Evolutionary conservation across 2,797 vertebrate species (phyloP).

Genomic region (Masticophis lateralis): DNA sequence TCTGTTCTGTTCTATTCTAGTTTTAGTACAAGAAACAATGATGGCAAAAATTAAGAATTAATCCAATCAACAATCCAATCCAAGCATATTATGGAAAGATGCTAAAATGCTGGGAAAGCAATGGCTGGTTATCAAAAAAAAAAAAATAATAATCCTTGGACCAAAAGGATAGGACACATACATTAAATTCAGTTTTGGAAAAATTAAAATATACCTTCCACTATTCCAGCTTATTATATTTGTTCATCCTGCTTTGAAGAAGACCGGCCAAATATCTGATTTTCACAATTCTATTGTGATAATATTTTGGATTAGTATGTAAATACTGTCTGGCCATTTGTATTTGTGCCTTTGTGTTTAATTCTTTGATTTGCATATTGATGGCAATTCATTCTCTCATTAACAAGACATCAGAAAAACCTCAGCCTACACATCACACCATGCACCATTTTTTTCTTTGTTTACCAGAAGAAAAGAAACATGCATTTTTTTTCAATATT

Average conservation of each 20-base stretch:
- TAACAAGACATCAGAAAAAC: background rate
- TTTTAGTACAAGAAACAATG: background rate
- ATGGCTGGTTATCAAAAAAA: background rate
- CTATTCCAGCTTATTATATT: background rate
- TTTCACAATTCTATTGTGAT: background rate
- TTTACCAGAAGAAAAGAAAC: background rate
- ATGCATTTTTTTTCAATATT: background rate
- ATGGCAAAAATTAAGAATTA: background rate
- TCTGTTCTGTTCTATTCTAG: too few species aligned
- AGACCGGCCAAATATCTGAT: background rate
- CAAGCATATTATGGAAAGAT: too few species aligned
- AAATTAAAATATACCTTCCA: background rate
- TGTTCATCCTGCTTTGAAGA: background rate
- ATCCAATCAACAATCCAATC: background rate
- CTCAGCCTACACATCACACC: background rate
- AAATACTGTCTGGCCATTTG: background rate
- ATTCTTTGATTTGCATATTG: background rate
- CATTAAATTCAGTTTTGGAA: background rate
- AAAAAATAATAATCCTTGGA: background rate
- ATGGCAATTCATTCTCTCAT: background rate
- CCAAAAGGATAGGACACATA: background rate
- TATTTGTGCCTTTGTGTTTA: background rate
- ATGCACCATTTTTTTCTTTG: background rate
- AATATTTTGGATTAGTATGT: background rate
- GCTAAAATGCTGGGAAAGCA: background rate